These are phyloP conservation scores for Drosophila tripunctata DNA, from an alignment of 2,888 invertebrate genomes.

Conservation along the genomic window DNA sequence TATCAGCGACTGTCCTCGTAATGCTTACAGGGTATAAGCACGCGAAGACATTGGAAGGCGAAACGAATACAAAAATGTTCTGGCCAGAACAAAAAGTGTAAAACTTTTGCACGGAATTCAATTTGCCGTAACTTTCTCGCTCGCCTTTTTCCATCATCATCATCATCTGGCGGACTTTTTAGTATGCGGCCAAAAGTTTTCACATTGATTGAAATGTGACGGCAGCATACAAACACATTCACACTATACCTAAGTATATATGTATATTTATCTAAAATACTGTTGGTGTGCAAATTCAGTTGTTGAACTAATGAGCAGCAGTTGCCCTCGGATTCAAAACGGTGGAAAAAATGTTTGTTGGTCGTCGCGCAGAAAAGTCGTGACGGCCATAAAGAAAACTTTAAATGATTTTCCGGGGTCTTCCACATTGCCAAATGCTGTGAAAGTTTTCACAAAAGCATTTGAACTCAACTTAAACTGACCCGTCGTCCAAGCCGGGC, in stretches of 20 bases:
- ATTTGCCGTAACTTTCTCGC: constrained; percentile 66
- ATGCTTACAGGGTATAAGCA: constrained; percentile 19
- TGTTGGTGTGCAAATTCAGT: constrained; percentile 55
- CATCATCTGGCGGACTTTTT: constrained; percentile 68
- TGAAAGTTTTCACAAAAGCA: constrained; percentile 46
- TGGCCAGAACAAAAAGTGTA: constrained; percentile 19
- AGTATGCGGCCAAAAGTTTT: constrained; percentile 69
- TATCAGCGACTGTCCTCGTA: not conserved
- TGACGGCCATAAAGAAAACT: constrained; percentile 63
- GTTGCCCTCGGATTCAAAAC: constrained; percentile 34
- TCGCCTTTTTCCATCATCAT: constrained; percentile 56
- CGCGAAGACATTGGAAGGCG: not conserved
- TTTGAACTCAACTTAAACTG: constrained; percentile 23
- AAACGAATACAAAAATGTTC: constrained; percentile 16
- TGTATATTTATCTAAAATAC: constrained; percentile 24
- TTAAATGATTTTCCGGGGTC: constrained; percentile 68
- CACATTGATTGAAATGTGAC: constrained; percentile 71
- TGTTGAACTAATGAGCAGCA: constrained; percentile 75
- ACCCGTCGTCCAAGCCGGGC: not conserved
- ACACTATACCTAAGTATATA: not conserved
- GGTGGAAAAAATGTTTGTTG: constrained; percentile 45
- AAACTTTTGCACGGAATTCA: constrained; percentile 68
- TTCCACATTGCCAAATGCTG: constrained; percentile 58
- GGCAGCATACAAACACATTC: constrained; percentile 24
- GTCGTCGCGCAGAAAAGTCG: constrained; percentile 53